Evolutionary conservation across 1,140 invertebrate genomes (phyloP).

Genomic region (Rhagoletis zephyria): DNA sequence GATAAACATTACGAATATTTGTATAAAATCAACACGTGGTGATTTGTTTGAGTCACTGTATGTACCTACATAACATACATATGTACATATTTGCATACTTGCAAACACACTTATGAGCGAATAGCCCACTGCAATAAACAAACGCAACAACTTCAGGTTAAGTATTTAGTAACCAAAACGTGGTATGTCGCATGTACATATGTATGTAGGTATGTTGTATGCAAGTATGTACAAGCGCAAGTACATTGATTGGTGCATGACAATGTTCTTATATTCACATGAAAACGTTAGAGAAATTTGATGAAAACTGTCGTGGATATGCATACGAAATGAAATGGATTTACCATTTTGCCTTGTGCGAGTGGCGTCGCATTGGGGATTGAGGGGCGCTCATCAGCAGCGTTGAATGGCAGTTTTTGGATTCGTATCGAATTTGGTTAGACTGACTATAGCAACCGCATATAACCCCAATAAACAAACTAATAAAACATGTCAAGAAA

Average conservation of each 20-base stretch:
- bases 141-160: background rate
- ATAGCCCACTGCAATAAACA: conserved; percentile 24
- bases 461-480: conserved; percentile 74
- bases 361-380: background rate
- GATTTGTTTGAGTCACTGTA: no score
- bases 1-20: no score
- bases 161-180: conserved; percentile 32
- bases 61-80: no score
- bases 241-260: no score
- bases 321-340: conserved; percentile 1
- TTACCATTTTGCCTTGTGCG: background rate
- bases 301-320: conserved; percentile 33
- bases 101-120: background rate
- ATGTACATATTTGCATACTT: background rate
- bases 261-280: background rate
- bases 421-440: conserved; percentile 19
- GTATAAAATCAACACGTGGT: no score
- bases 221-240: no score
- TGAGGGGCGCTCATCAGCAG: background rate
- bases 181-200: no score
- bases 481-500: conserved; percentile 66
- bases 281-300: conserved; percentile 33
- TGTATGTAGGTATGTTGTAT: no score
- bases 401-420: background rate
- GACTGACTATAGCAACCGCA: conserved; percentile 63